phyloP scores from a whole-genome alignment of 2,113 vertebrate species.

The Sminthopsis crassicaudata region DNA sequence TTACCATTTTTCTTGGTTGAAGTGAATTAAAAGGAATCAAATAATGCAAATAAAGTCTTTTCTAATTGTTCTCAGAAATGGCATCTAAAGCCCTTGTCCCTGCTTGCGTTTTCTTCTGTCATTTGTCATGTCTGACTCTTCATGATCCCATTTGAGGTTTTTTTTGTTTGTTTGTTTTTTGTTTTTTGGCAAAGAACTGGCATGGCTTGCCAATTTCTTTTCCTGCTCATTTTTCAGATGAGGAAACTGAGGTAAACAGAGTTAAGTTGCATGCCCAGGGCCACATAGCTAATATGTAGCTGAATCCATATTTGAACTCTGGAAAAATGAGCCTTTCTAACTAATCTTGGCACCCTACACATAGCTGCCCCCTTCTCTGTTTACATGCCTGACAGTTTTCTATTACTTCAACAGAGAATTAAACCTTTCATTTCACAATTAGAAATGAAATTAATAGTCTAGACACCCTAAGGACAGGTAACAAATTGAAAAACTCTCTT shows the following conservation, averaged over 20 bases:
- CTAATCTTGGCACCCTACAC: background rate
- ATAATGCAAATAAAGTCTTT: background rate
- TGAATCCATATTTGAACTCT: background rate
- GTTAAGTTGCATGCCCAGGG: background rate
- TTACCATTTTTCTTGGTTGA: background rate
- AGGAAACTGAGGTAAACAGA: background rate
- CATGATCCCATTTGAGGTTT: background rate
- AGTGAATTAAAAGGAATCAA: background rate
- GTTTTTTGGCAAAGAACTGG: background rate
- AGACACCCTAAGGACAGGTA: background rate
- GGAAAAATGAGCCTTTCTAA: background rate
- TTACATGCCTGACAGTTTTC: background rate
- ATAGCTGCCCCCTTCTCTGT: background rate
- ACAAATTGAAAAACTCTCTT: background rate
- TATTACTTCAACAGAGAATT: background rate
- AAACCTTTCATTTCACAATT: background rate
- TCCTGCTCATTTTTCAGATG: background rate
- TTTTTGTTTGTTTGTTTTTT: too few species aligned
- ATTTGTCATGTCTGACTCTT: background rate
- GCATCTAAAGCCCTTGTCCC: background rate
- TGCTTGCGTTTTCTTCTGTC: background rate
- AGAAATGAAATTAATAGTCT: background rate
- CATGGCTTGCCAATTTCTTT: background rate
- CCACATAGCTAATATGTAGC: background rate
- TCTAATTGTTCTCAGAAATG: background rate